phyloP scores from a whole-genome alignment of 2,888 invertebrate genomes.

The Xanthia icteritia region DNA sequence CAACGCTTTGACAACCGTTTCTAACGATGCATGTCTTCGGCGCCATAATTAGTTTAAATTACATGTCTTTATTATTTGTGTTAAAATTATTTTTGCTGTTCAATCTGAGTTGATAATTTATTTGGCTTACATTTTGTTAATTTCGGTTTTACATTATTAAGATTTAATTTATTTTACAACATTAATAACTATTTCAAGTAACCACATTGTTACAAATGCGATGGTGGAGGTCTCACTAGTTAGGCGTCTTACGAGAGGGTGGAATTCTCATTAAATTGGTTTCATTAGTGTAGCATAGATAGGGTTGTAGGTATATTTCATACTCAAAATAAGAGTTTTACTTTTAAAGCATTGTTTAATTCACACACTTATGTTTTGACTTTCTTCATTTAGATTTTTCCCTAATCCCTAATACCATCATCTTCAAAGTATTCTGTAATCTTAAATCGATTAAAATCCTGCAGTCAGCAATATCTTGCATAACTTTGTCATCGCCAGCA shows the following conservation, averaged over 20 bases:
- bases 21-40: conserved; percentile 33
- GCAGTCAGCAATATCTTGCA: conserved; percentile 17
- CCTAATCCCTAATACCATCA: background rate
- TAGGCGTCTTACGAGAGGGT: background rate
- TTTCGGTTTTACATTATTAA: no score
- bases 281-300: background rate
- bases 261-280: background rate
- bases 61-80: background rate
- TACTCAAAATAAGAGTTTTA: background rate
- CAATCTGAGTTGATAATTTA: background rate
- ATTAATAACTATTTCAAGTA: background rate
- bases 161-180: background rate
- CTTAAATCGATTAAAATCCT: conserved; percentile 15
- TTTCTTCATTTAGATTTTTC: background rate
- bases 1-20: conserved; percentile 48
- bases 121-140: background rate
- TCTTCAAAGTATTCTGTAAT: background rate
- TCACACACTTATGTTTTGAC: background rate
- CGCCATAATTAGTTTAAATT: conserved; percentile 21
- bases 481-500: conserved; percentile 40
- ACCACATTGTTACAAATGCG: background rate
- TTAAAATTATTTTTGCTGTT: background rate
- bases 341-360: background rate
- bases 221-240: background rate
- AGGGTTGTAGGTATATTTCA: background rate